These are phyloP conservation scores for Panurus biarmicus DNA, from an alignment of 2,113 vertebrate species.

Conservation along the genomic window DNA sequence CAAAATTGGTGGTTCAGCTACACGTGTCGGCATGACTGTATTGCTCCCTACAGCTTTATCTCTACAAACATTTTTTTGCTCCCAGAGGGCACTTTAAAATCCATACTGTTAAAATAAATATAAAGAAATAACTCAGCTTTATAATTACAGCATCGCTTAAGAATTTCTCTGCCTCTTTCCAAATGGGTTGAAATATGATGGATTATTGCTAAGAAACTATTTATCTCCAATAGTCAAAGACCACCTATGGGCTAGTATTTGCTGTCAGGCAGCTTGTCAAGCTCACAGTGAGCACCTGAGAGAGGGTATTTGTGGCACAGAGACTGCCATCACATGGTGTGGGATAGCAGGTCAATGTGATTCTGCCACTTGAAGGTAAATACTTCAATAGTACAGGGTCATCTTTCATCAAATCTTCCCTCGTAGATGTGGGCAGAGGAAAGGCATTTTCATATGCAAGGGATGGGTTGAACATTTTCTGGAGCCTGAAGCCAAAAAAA, in stretches of 20 bases:
- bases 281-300: neutral
- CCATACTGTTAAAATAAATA: conserved; percentile 11
- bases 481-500: neutral
- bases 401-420: neutral
- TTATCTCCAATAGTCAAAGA: neutral
- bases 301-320: neutral
- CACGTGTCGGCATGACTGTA: neutral
- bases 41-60: conserved; percentile 19
- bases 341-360: neutral
- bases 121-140: conserved; percentile 8
- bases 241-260: neutral
- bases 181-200: neutral
- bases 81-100: conserved; percentile 5
- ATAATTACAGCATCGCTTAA: conserved; percentile 8
- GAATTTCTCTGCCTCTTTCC: neutral
- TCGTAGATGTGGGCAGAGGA: neutral
- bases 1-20: conserved; percentile 36
- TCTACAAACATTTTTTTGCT: conserved; percentile 12
- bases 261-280: neutral
- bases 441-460: neutral
- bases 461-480: neutral
- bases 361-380: neutral
- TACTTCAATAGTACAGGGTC: neutral
- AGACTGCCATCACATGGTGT: neutral
- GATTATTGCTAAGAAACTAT: neutral